These are phyloP conservation scores for Drosophila parabipectinata DNA, from an alignment of 1,140 invertebrate genomes.

Conservation along the genomic window DNA sequence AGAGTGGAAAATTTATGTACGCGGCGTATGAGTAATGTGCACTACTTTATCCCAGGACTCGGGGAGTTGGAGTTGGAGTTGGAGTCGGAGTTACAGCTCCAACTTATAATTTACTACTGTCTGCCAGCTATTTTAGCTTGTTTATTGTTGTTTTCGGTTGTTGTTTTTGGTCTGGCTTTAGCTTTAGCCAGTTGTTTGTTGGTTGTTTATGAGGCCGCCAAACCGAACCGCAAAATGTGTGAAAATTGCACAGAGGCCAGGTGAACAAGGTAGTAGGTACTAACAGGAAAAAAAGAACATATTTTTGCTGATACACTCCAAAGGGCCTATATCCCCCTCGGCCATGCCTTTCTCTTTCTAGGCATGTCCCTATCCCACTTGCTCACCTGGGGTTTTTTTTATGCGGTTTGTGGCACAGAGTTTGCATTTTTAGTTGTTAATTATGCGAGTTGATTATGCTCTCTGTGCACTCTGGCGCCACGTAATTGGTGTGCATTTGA, in stretches of 20 bases:
- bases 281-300: constrained; percentile 40
- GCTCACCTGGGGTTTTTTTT: constrained; percentile 22
- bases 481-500: constrained; percentile 81
- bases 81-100: constrained; percentile 48
- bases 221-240: constrained; percentile 72
- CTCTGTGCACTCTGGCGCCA: constrained; percentile 74
- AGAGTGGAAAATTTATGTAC: constrained; percentile 68
- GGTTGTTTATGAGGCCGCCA: constrained; percentile 65
- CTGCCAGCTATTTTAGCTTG: constrained; percentile 70
- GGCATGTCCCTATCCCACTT: neutral
- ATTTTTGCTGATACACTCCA: constrained; percentile 69
- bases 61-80: constrained; percentile 51
- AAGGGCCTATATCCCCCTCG: neutral
- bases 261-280: constrained; percentile 15
- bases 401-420: constrained; percentile 30
- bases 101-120: constrained; percentile 82
- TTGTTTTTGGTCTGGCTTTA: constrained; percentile 32
- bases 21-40: constrained; percentile 77
- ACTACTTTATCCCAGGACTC: constrained; percentile 58
- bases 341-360: constrained; percentile 5
- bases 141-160: constrained; percentile 53
- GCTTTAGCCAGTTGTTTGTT: constrained; percentile 45
- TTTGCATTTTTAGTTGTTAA: constrained; percentile 80
- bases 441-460: constrained; percentile 81
- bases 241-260: constrained; percentile 68